These are phyloP conservation scores for Nysson spinosus DNA, from an alignment of 2,888 invertebrate species.

Conservation along the genomic window DNA sequence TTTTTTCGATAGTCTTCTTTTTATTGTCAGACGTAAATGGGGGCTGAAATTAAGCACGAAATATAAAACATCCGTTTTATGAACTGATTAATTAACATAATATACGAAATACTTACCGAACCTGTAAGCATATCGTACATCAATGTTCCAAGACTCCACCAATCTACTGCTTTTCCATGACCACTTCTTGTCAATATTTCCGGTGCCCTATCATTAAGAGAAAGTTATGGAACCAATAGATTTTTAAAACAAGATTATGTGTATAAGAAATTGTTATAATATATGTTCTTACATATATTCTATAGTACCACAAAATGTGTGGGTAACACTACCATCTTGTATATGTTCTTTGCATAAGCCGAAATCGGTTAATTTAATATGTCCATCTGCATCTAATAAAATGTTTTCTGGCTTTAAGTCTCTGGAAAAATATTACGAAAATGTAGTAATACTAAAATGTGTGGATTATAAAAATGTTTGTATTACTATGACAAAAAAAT, in stretches of 20 bases:
- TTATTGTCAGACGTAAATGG: conserved; percentile 98
- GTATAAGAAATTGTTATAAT: conserved; percentile 2
- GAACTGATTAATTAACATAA: not conserved
- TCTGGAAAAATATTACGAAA: conserved; percentile 77
- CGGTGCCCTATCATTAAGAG: conserved; percentile 88
- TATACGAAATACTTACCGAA: conserved; percentile 82
- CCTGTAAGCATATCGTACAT: conserved; percentile 99
- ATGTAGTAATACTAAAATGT: too few relatives aligned
- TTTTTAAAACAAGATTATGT: not conserved
- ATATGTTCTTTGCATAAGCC: conserved; percentile 74
- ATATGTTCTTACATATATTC: conserved; percentile 92
- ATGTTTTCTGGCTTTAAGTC: conserved; percentile 99
- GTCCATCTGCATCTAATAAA: conserved; percentile 94
- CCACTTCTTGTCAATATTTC: conserved; percentile 98
- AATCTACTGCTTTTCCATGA: conserved; percentile 99
- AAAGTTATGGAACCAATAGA: not conserved
- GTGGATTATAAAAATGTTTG: too few relatives aligned
- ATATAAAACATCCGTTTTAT: not conserved
- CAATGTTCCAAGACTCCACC: conserved; percentile 99
- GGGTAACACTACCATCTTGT: conserved; percentile 93
- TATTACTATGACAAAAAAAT: too few relatives aligned
- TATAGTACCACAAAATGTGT: conserved; percentile 99
- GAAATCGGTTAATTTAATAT: conserved; percentile 80
- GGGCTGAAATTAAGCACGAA: conserved; percentile 82
- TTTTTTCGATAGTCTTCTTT: conserved; percentile 99